Base-by-base conservation (phyloP, 2,113 vertebrate species). In the Nyctereutes procyonoides region DNA sequence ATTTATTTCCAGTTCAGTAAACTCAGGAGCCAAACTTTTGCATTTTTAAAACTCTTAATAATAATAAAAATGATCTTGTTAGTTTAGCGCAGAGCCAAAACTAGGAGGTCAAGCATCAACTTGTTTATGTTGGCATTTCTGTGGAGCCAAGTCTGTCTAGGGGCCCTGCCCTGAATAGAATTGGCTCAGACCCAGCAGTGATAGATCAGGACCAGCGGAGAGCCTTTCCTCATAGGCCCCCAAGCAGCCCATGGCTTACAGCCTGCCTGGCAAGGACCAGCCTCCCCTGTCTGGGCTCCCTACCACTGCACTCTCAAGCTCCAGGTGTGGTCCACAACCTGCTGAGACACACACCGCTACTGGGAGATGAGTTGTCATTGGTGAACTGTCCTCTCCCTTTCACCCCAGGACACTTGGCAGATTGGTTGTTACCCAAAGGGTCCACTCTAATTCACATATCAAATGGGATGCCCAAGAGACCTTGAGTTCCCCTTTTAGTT, bases 31-130 rank as follows among this genome's bases (percentile, higher is more conserved):
- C 93, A 88, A 97, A 88, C 95, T 97, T 98, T 96, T 98, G 88
- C 96, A 97, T 98, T 98, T 98, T 98, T 90, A 97, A 97, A 97
- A 94, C 60, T 22, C 4, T 94, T 96, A 56, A 77, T 96, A 97
- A 96, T 98, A 98, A 97, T 79, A 53, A 77, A 96, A 92, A 24
- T 79, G 88, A 84, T 95, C 77, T 62, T 85, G 93, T 93, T 95
- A 90, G 38, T 96, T 83, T 97, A 97, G 51, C 26, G 0, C 83
- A 93, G 95, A 92, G 71, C 6, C 94, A 62, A 88, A 97, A 96
- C 96, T 92, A 98, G 89, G 35, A 98, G 92, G 89, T 74, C 0
- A 0, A 1, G 43, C 55, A 30, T 93, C 96, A 93, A 53, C 92
- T 90, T 96, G 63, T 93, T 85, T 95, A 84, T 4, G 1, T 74